Evolutionary conservation across 2,797 vertebrate species (phyloP).

Genomic region (Peromyscus aztecus): DNA sequence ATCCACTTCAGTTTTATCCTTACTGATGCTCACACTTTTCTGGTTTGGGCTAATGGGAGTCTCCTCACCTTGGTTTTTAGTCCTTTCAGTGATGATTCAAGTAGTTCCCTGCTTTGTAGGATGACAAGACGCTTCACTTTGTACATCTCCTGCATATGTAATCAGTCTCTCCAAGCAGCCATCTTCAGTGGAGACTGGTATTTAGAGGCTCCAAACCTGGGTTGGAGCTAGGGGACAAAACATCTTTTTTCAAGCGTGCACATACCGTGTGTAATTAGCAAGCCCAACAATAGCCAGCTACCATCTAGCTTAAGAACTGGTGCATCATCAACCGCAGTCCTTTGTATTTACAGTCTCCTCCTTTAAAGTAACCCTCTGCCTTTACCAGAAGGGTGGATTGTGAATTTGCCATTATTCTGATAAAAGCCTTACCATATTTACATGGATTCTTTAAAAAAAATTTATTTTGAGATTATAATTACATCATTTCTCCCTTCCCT

Average conservation of each 20-base stretch:
- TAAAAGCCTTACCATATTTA: not conserved
- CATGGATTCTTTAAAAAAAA: not conserved
- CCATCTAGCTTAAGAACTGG: not conserved
- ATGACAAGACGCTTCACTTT: slow-evolving; percentile 2
- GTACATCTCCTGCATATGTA: not conserved
- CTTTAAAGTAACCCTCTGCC: not conserved
- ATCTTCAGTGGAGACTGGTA: slow-evolving; percentile 32
- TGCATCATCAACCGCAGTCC: not conserved
- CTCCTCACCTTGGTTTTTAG: not conserved
- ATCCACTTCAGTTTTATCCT: slow-evolving; percentile 40
- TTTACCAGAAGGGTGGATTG: not conserved
- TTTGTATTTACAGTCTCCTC: not conserved
- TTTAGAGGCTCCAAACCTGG: not conserved
- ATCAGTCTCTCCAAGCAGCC: not conserved
- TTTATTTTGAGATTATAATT: not conserved
- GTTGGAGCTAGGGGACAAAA: not conserved
- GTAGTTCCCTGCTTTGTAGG: not conserved
- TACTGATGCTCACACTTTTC: not conserved
- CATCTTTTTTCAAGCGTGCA: not conserved
- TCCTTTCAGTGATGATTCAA: not conserved
- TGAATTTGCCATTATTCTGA: not conserved
- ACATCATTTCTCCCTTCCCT: not conserved
- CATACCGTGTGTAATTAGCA: not conserved
- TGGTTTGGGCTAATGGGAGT: slow-evolving; percentile 9
- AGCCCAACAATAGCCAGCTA: not conserved